Percentiles rank a stretch among this genome's conserved stretches.
Evolutionary conservation across 2,888 invertebrate species (phyloP).

Genomic region (Oeneis ivallda): DNA sequence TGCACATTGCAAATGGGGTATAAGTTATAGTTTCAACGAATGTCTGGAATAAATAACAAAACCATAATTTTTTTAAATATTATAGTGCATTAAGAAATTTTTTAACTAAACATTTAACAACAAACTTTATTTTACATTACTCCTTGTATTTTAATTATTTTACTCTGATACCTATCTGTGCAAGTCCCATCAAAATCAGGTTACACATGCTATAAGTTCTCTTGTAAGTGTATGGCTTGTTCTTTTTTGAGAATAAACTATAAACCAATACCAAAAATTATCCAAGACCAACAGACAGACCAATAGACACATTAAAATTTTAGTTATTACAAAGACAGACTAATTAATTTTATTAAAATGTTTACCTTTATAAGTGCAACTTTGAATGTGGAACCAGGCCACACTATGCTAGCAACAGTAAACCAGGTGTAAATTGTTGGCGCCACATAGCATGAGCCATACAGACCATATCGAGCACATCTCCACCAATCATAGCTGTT

Average conservation of each 20-base stretch:
- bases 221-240: no score
- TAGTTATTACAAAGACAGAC: no score
- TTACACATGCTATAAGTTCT: no score
- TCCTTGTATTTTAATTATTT: no score
- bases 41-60: slow-evolving; percentile 74
- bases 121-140: no score
- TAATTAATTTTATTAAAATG: not conserved
- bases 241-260: no score
- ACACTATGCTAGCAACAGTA: slow-evolving; percentile 86
- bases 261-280: no score
- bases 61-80: no score
- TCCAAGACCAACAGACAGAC: not conserved
- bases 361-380: slow-evolving; percentile 88
- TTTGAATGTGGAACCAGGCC: slow-evolving; percentile 86
- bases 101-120: no score
- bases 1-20: slow-evolving; percentile 88
- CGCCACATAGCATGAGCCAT: slow-evolving; percentile 91
- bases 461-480: slow-evolving; percentile 87
- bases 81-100: no score
- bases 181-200: no score
- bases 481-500: slow-evolving; percentile 84
- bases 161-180: no score
- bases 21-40: slow-evolving; percentile 88
- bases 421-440: slow-evolving; percentile 92
- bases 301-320: slow-evolving; percentile 6